Evolutionary conservation across 2,888 invertebrate genomes (phyloP), one percentile per base, ranked within the genome.

Genomic region (Caenorhabditis macrosperma): DNA sequence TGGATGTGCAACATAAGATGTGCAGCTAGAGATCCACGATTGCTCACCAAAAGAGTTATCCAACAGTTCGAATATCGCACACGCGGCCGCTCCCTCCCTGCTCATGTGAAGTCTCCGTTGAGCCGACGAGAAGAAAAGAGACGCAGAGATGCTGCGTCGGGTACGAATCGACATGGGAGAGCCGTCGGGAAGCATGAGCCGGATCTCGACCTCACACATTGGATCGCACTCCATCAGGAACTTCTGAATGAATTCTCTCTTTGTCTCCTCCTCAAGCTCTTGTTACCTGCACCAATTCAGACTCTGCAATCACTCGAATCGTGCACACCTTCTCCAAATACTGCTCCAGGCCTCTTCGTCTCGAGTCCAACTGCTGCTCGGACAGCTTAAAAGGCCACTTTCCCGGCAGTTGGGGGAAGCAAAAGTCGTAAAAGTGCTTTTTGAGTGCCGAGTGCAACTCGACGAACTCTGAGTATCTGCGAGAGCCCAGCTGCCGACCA

Each of bases 301-400:
- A 95, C 91, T 99, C 99, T 0, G 97, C 98, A 90, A 99, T 97
- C 33, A 98, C 97, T 44, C 97, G 93, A 17, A 99, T 96, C 7
- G 98, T 96, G 92, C 98, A 98, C 0, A 98, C 95, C 93, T 97
- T 96, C 92, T 99, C 99, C 91, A 99, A 93, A 93, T 98, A 99
- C 92, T 96, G 96, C 91, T 99, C 99, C 54, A 99, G 93, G 1
- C 97, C 97, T 85, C 85, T 93, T 82, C 99, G 93, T 78, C 99
- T 93, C 0, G 95, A 94, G 91, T 99, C 99, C 80, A 99, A 92
- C 91, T 99, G 98, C 91, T 98, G 98, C 90, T 99, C 98, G 91
- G 95, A 96, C 88, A 99, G 91, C n/a, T 94, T 94, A 91, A 99
- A 98, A 67, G 97, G 96, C 96, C 98, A 98, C 92, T 99, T 99